A percentile compares a stretch with the other conserved stretches of the same genome.
These are phyloP conservation scores for Nestor notabilis DNA, from an alignment of 2,113 vertebrate species.

Conservation along the genomic window DNA sequence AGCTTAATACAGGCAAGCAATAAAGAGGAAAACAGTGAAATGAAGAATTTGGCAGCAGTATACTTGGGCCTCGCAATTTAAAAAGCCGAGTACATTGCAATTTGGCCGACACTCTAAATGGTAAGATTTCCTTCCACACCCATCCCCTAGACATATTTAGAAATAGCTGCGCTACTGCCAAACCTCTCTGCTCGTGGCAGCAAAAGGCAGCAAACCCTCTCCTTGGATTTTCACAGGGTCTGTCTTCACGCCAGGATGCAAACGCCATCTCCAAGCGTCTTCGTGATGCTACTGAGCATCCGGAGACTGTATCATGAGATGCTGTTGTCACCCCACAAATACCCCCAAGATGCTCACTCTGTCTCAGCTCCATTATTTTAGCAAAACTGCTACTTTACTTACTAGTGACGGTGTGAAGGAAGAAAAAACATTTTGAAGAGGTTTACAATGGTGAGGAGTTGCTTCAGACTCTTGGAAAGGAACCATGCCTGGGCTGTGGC, in stretches of 20 bases:
- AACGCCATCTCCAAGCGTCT: neutral
- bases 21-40: neutral
- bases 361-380: neutral
- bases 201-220: neutral
- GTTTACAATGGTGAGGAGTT: neutral
- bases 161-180: conserved; percentile 42
- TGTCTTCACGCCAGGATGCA: fast-evolving
- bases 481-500: fast-evolving
- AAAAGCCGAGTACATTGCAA: conserved; percentile 38
- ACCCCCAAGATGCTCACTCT: neutral
- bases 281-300: neutral
- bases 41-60: neutral
- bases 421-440: neutral
- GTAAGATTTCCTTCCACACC: conserved; percentile 67
- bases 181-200: conserved; percentile 4
- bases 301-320: fast-evolving
- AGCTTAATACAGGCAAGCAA: neutral
- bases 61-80: neutral
- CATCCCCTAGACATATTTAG: conserved; percentile 64
- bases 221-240: fast-evolving
- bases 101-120: conserved; percentile 32
- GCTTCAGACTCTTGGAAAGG: neutral
- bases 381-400: neutral
- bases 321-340: neutral
- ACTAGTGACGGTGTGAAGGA: neutral